Evolutionary conservation across 2,888 invertebrate species (phyloP).

Genomic region (Odontothrips loti): DNA sequence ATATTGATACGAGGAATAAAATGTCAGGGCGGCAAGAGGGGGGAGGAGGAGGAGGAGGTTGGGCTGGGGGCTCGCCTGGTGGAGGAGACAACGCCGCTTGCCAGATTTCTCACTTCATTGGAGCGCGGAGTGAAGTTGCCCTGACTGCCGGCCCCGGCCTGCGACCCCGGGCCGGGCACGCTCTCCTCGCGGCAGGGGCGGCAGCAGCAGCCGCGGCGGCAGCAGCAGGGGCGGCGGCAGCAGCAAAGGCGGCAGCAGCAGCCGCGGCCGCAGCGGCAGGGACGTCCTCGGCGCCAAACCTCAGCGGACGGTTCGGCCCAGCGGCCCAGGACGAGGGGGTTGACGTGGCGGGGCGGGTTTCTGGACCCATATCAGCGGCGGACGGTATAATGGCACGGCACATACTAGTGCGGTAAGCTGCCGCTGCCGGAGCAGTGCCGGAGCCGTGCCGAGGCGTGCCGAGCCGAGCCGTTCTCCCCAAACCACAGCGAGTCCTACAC

Average conservation of each 20-base stretch:
- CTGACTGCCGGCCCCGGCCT: background rate
- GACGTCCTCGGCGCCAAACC: background rate
- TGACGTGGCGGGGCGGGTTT: no score
- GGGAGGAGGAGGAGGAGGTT: background rate
- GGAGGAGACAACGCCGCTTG: background rate
- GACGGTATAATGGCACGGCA: no score
- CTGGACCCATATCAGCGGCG: no score
- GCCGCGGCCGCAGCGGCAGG: background rate
- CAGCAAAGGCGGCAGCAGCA: background rate
- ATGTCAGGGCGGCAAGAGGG: background rate
- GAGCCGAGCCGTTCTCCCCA: background rate
- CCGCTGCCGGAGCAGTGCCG: background rate
- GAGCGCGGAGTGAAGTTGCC: background rate
- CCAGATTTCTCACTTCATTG: constrained; percentile 9
- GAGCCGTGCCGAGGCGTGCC: background rate
- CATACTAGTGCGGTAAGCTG: background rate
- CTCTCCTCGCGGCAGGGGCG: background rate
- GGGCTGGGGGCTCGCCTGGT: background rate
- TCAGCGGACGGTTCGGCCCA: no score
- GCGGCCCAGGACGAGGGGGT: no score
- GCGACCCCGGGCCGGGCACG: background rate
- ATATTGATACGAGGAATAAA: background rate
- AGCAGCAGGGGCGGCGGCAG: no score
- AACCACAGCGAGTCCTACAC: no score
- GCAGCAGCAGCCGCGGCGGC: background rate